Conservation (phyloP, 1,140 invertebrate genomes). For the Hesperophylax magnus region DNA sequence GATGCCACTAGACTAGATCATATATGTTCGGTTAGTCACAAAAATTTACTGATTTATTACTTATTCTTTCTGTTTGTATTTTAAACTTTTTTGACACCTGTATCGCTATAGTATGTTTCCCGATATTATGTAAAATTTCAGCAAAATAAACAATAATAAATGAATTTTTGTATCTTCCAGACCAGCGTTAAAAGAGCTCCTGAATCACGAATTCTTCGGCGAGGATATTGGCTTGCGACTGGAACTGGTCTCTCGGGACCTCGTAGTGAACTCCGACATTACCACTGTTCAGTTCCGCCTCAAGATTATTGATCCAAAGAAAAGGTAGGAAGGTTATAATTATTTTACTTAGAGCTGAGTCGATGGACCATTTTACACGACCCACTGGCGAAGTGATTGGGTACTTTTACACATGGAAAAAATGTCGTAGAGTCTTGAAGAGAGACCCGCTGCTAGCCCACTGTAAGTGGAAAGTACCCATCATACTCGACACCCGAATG, state of each 20-base stretch:
- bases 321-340: conserved; percentile 78
- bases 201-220: conserved; percentile 98
- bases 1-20: too few species aligned
- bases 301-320: conserved; percentile 97
- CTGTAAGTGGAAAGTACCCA: too few species aligned
- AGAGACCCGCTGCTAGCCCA: too few species aligned
- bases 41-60: too few species aligned
- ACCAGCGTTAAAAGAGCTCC: conserved; percentile 93
- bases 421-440: too few species aligned
- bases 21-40: too few species aligned
- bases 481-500: too few species aligned
- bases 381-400: too few species aligned
- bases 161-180: conserved; percentile 64
- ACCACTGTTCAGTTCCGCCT: conserved; percentile 90
- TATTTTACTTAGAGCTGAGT: too few species aligned
- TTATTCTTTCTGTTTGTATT: neutral
- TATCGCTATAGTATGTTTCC: neutral
- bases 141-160: neutral
- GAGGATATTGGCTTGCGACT: conserved; percentile 96
- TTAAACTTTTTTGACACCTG: neutral
- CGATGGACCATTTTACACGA: too few species aligned
- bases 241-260: conserved; percentile 84
- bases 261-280: conserved; percentile 68
- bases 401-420: too few species aligned
- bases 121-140: neutral